These are phyloP conservation scores for Brachyptera risi DNA, from an alignment of 2,888 invertebrate species.

Conservation along the genomic window DNA sequence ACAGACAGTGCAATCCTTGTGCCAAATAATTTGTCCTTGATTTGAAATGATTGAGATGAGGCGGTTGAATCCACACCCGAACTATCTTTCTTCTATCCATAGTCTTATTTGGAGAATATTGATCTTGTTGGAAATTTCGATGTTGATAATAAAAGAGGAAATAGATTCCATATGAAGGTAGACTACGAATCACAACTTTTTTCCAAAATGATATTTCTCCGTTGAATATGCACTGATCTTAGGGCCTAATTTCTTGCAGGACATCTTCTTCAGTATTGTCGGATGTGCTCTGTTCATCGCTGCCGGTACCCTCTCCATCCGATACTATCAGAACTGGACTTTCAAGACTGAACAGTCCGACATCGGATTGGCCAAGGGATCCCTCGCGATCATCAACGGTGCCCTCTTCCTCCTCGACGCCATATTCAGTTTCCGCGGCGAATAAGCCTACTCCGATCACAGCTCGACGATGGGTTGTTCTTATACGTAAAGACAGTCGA, in stretches of 20 bases:
- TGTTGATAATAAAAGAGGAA: too few relatives aligned
- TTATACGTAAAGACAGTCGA: too few relatives aligned
- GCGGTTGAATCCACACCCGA: too few relatives aligned
- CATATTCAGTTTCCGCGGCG: constrained; percentile 29
- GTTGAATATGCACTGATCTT: not conserved
- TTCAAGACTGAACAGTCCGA: constrained; percentile 10
- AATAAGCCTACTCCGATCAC: too few relatives aligned
- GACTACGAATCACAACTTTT: too few relatives aligned
- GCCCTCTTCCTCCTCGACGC: constrained; percentile 31
- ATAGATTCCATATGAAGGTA: not conserved
- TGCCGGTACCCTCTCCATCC: constrained; percentile 30
- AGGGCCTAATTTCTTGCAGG: constrained; percentile 26
- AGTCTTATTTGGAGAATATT: too few relatives aligned
- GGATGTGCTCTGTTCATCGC: constrained; percentile 33
- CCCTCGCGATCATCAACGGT: constrained; percentile 33
- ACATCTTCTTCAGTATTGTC: constrained; percentile 32
- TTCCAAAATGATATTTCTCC: not conserved
- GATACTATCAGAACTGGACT: constrained; percentile 24
- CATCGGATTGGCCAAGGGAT: constrained; percentile 31
- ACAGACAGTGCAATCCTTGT: too few relatives aligned
- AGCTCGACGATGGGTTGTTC: too few relatives aligned
- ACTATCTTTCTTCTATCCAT: too few relatives aligned
- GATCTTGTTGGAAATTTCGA: too few relatives aligned
- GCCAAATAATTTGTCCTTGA: too few relatives aligned
- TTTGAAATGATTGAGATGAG: too few relatives aligned